These are phyloP conservation scores for Petrolisthes manimaculis DNA, from an alignment of 2,888 invertebrate genomes.

Conservation along the genomic window DNA sequence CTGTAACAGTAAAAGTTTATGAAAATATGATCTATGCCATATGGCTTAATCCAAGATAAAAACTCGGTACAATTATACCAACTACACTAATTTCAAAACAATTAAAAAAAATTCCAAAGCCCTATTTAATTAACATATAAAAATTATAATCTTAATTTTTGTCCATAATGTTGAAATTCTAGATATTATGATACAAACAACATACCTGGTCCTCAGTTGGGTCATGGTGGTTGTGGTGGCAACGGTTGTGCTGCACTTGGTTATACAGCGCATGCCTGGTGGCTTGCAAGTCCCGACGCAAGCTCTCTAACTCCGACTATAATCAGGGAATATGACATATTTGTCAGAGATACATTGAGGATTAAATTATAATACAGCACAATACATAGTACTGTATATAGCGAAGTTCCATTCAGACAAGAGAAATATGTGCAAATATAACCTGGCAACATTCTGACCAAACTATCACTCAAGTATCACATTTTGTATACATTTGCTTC, in stretches of 20 bases:
- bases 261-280: constrained; percentile 82
- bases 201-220: constrained; percentile 61
- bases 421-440: neutral
- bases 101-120: too few relatives aligned
- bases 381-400: neutral
- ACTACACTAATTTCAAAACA: too few relatives aligned
- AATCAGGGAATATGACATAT: constrained; percentile 37
- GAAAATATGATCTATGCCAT: too few relatives aligned
- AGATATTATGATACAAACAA: too few relatives aligned
- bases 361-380: neutral
- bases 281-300: constrained; percentile 82
- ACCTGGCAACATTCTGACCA: neutral
- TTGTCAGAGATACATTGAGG: neutral
- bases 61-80: too few relatives aligned
- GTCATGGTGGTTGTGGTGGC: constrained; percentile 71
- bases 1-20: too few relatives aligned
- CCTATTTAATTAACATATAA: too few relatives aligned
- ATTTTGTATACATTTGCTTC: too few relatives aligned
- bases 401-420: neutral
- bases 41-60: too few relatives aligned
- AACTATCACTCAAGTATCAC: neutral
- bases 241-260: constrained; percentile 78
- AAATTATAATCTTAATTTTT: too few relatives aligned
- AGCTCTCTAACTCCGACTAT: constrained; percentile 82
- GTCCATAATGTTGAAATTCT: too few relatives aligned